Evolutionary conservation across 2,113 vertebrate species (phyloP), one percentile per base, ranked within the genome.

Genomic region (Phaethon lepturus): DNA sequence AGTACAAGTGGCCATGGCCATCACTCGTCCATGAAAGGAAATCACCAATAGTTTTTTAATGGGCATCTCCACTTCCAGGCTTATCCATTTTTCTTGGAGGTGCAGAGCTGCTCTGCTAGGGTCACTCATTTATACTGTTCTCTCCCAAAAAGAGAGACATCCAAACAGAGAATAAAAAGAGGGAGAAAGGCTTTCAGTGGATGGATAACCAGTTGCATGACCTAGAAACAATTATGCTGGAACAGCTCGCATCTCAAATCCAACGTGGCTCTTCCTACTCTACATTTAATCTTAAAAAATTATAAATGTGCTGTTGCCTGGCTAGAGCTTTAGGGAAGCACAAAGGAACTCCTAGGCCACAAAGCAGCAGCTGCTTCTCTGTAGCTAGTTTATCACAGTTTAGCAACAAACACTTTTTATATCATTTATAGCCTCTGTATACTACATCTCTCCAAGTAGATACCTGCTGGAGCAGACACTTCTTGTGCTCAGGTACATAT

Each of bases 321-420:
- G 81, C 53, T 88, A 82, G 44, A 97, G 93, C 94, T 95, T 94
- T 93, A 66, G 74, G 76, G 91, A 95, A 97, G 82, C 92, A 75
- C 44, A 72, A 67, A 90, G 72, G 67, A 97, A 96, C 79, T 91
- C 79, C 8, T 5, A 29, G 29, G 75, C 94, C 96, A 94, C 97
- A 97, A 97, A 97, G 40, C 29, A 82, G 91, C 97, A 95, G 93
- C 81, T 98, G 96, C 76, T 97, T 95, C 76, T 93, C 90, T 88
- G 76, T 91, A 97, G 73, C 95, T 87, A 92, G 86, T 97, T 97
- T 97, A 93, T 91, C 95, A 76, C 49, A 90, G 40, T 91, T 96
- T 91, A 97, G 93, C 82, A 96, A 89, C 77, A 96, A 97, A 94
- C 53, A 76, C 91, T 80, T 88, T 93, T 63, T 83, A 59, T 87